These are phyloP conservation scores for Periophthalmodon schlosseri DNA, from an alignment of 2,113 vertebrate species.

Conservation along the genomic window DNA sequence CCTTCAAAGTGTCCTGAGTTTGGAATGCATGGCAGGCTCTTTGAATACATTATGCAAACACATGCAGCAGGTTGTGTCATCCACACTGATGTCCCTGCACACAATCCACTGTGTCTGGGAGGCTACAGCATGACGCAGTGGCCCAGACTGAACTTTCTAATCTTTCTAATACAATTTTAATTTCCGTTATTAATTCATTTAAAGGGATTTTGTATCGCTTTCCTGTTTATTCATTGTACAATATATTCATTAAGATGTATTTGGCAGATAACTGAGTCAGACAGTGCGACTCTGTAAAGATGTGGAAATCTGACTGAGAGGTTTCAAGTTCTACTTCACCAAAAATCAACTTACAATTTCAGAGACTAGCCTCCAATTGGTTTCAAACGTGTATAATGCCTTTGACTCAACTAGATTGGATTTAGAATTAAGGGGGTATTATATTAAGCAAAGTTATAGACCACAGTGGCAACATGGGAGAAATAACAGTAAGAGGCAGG, in stretches of 20 bases:
- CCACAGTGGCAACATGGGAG: background rate
- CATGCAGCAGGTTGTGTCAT: conserved; percentile 12
- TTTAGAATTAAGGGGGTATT: no score
- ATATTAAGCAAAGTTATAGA: no score
- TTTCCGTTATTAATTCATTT: no score
- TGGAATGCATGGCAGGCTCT: background rate
- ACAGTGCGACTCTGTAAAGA: conserved; percentile 16
- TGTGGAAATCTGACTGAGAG: conserved; percentile 6
- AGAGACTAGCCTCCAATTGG: background rate
- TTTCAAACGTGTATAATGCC: background rate
- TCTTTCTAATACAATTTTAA: background rate
- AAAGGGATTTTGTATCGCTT: no score
- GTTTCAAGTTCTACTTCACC: background rate
- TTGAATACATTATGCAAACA: conserved; percentile 19
- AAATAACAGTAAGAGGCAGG: background rate
- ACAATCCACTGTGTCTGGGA: background rate
- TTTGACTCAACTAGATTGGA: background rate
- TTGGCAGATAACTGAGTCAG: conserved; percentile 1
- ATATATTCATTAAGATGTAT: background rate
- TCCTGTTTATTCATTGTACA: background rate
- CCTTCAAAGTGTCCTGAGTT: background rate
- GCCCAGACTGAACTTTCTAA: background rate
- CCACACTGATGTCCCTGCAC: background rate
- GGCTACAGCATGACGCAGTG: background rate
- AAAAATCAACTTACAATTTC: conserved; percentile 19